Percentiles rank a stretch among this genome's conserved stretches.
These are phyloP conservation scores for Pedetes capensis DNA, from an alignment of 2,113 vertebrate species.

Conservation along the genomic window DNA sequence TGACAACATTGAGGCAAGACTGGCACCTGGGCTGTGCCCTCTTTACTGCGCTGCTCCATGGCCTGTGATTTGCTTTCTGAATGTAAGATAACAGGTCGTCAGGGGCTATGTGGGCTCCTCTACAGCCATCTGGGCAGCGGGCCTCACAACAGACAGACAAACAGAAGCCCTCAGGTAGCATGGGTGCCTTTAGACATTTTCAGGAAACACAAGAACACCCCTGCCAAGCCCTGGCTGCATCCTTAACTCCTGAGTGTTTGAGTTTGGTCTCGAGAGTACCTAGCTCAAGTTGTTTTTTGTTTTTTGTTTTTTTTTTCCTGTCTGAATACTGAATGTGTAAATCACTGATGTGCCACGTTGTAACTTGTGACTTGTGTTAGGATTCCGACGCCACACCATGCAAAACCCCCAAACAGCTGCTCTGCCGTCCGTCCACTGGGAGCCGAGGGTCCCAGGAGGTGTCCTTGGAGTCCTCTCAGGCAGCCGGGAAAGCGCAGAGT, in stretches of 20 bases:
- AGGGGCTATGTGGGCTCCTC: background rate
- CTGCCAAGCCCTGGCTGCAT: background rate
- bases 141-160: background rate
- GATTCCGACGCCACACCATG: conserved; percentile 97
- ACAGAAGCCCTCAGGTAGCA: background rate
- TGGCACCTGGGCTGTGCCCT: no score
- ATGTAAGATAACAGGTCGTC: background rate
- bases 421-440: conserved; percentile 84
- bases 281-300: background rate
- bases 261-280: background rate
- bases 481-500: conserved; percentile 83
- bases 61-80: background rate
- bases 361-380: conserved; percentile 81
- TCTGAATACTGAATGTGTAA: conserved; percentile 6
- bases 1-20: background rate
- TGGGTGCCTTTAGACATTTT: no score
- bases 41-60: background rate
- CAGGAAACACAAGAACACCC: no score
- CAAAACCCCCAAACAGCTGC: conserved; percentile 94
- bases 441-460: conserved; percentile 88
- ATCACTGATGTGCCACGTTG: conserved; percentile 6
- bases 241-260: background rate
- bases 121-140: background rate
- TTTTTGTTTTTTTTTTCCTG: no score
- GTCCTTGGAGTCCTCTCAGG: conserved; percentile 82